phyloP scores from a whole-genome alignment of 2,797 vertebrate species.

The Sphenodon punctatus region DNA sequence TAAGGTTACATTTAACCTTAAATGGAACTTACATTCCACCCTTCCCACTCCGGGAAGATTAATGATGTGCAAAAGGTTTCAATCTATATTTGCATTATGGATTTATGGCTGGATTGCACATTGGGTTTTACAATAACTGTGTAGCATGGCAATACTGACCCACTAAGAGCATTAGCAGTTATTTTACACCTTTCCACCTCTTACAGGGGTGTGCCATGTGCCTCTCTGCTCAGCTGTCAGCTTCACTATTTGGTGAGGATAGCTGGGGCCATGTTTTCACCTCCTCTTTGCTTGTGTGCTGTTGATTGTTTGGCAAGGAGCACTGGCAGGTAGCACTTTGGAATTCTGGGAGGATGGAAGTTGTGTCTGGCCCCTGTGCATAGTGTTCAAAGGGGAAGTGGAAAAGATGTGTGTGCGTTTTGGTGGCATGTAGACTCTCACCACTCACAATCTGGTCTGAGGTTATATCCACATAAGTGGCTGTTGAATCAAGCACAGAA shows the following conservation, averaged over 20 bases:
- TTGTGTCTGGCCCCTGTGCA: neutral
- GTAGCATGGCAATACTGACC: too few relatives aligned
- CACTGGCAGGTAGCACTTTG: neutral
- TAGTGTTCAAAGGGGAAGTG: neutral
- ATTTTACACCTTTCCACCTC: too few relatives aligned
- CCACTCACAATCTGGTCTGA: neutral
- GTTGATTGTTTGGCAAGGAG: neutral
- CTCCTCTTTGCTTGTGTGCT: neutral
- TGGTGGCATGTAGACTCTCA: neutral
- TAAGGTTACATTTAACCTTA: too few relatives aligned
- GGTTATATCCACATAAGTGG: neutral
- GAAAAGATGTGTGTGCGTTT: fast-evolving
- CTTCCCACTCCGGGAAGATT: too few relatives aligned
- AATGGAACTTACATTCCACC: too few relatives aligned
- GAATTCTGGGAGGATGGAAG: neutral
- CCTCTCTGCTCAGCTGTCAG: neutral
- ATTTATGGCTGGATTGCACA: neutral
- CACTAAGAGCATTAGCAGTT: too few relatives aligned
- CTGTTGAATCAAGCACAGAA: neutral
- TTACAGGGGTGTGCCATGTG: neutral
- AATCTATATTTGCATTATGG: too few relatives aligned
- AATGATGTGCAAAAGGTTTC: too few relatives aligned
- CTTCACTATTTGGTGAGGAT: neutral
- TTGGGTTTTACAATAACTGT: too few relatives aligned
- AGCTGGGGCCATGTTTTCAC: neutral